Percentiles rank a stretch among this genome's conserved stretches.
phyloP scores from a whole-genome alignment of 1,140 invertebrate species.

The Micrasema minimum region DNA sequence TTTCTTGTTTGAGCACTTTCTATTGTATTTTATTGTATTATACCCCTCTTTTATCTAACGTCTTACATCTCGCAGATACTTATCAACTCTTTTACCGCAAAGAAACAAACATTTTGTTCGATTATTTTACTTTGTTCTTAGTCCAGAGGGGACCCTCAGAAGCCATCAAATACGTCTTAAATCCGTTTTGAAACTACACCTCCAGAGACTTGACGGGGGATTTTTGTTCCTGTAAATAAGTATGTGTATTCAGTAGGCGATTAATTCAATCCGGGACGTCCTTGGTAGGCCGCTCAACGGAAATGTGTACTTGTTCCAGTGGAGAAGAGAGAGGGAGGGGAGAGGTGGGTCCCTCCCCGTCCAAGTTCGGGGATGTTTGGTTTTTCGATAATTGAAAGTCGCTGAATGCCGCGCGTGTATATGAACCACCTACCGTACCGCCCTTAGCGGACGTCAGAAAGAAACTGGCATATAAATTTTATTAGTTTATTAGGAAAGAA shows the following conservation, averaged over 20 bases:
- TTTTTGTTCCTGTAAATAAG: slow-evolving; percentile 26
- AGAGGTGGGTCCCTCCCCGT: not conserved
- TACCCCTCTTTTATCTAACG: too few relatives aligned
- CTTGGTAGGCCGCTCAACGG: slow-evolving; percentile 23
- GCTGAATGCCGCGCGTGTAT: not conserved
- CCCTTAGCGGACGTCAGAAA: not conserved
- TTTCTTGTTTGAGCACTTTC: too few relatives aligned
- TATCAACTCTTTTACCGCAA: too few relatives aligned
- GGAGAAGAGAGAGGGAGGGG: not conserved
- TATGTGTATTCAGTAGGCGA: slow-evolving; percentile 26
- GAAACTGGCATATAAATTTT: too few relatives aligned
- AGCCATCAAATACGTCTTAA: slow-evolving; percentile 29
- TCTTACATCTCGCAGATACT: too few relatives aligned
- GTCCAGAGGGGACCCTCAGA: not conserved
- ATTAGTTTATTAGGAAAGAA: too few relatives aligned
- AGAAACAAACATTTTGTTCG: too few relatives aligned
- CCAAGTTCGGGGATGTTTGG: not conserved
- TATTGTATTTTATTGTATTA: too few relatives aligned
- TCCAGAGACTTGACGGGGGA: slow-evolving; percentile 13
- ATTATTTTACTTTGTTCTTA: too few relatives aligned
- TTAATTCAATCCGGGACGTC: slow-evolving; percentile 36
- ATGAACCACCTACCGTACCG: not conserved
- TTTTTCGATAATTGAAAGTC: slow-evolving; percentile 16
- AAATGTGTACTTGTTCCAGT: slow-evolving; percentile 2
- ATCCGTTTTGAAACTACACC: slow-evolving; percentile 27